Evolutionary conservation across 2,888 invertebrate genomes (phyloP), one percentile per base, ranked within the genome.

Genomic region (Daptonema setosum): DNA sequence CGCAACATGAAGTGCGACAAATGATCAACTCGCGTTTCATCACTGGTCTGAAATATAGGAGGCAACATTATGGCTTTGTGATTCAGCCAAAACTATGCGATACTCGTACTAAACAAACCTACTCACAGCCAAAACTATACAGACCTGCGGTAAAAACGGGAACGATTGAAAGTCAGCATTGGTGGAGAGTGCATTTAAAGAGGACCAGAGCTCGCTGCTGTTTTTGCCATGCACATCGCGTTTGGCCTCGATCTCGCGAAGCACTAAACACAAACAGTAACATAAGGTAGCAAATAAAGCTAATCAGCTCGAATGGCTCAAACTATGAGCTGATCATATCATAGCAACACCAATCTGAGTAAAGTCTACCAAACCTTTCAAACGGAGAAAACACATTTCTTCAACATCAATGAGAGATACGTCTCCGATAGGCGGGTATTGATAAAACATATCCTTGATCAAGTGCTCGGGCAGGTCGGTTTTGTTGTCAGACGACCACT

Each of bases 1-100:
- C 88, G 77, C 3, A 93, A 75, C 64, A 91, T 84, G 70, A 83
- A 91, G 72, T 93, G 93, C 1, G 90, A 86, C 54, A 90, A 78
- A 66, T 86, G 83, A 72, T 95, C 93, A 60, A 68, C n/a, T 28
- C 54, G 53, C 3, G 45, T 8, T 2, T 28, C 54, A 5, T 54
- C 54, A 2, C 8, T 24, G 11, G 11, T n/a, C 45, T n/a, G 11
- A n/a, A 45, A 17, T 22, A 45, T 5, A 8, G 22, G n/a, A 45
- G 45, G 35, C 11, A 35, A 35, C 35, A 17, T 35, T 35, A 17
- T 17, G 8, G 8, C 35, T 35, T 17, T 17, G 17, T 35, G 35
- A 35, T 35, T 35, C 35, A 11, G 35, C 8, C 8, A 35, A 11
- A 17, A 35, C 17, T 35, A 17, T 11, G 8, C 17, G 35, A 11